These are phyloP conservation scores for Chlamydotis undulata DNA, from an alignment of 2,113 vertebrate genomes.

Conservation along the genomic window DNA sequence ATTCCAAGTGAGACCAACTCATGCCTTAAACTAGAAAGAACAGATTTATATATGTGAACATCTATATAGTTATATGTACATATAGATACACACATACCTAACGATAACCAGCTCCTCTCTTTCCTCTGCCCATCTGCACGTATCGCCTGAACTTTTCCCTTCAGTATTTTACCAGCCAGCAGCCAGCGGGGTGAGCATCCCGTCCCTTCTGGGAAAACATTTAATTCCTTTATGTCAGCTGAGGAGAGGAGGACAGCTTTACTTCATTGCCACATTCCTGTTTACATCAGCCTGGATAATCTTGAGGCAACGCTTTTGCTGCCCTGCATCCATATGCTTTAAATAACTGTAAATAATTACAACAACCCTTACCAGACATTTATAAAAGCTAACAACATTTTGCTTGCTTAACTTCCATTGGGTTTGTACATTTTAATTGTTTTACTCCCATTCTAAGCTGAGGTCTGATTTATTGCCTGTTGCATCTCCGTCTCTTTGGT, in stretches of 20 bases:
- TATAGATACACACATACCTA: rapidly evolving
- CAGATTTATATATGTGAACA: neutral
- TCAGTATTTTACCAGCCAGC: neutral
- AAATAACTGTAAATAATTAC: neutral
- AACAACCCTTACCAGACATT: neutral
- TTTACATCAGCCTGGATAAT: neutral
- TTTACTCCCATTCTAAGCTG: neutral
- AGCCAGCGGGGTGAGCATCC: neutral
- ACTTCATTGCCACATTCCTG: neutral
- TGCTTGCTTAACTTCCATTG: neutral
- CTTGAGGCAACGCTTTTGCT: neutral
- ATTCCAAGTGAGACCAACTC: neutral
- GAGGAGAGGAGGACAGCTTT: neutral
- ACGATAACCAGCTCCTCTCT: neutral
- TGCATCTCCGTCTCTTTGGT: neutral
- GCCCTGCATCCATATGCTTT: neutral
- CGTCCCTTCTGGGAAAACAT: neutral
- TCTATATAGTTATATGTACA: neutral
- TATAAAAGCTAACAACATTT: neutral
- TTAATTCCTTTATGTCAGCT: neutral
- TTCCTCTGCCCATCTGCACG: neutral
- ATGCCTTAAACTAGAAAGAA: neutral
- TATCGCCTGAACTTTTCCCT: neutral
- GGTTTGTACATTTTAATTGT: neutral
- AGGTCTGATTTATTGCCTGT: neutral